Base-by-base conservation (phyloP, 2,888 invertebrate species). In the Agonopterix heracliana region DNA sequence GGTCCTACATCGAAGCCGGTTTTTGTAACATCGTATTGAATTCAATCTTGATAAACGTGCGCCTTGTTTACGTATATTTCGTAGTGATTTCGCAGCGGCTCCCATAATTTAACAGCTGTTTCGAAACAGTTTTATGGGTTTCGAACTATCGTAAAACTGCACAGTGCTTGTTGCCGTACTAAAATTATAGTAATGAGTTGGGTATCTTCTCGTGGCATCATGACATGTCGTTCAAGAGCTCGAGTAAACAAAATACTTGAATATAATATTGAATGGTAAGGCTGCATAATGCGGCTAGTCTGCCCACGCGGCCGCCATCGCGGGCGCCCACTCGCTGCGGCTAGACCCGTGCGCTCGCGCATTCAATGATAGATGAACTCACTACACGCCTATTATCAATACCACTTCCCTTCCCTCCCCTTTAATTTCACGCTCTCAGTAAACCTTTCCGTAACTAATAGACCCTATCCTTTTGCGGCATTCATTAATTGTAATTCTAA, bases 1-100 rank as follows among this genome's bases (percentile, higher is more conserved):
- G 84, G 52, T 59, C 63, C 56, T 60, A 62, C 58, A 68, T 63
- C 58, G 57, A 56, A 68, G 69, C 84, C 60, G 77, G 85, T 84
- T 86, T 81, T 78, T 77, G 71, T 71, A 66, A 58, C 70, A 70
- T 76, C 73, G 66, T 69, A 64, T 75, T 76, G 69, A 76, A 78
- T 81, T 76, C 65, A 77, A 81, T 84, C 81, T 78, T 74, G 77
- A 77, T 78, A 78, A 77, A 68, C 63, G 65, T 65, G 61, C 61
- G 61, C 63, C 74, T 71, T 71, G 74, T 78, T 81, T 77, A 74
- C 74, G 75, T 76, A 71, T 68, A 70, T 70, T 74, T 69, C 65
- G 64, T 59, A 66, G 55, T 57, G 50, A 59, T 64, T 63, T 59
- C 56, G 54, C 57, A 58, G 63, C 26, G 53, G 56, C 57, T 9